Percentiles rank a stretch among this genome's conserved stretches.
phyloP scores from a whole-genome alignment of 1,140 invertebrate genomes.

The Philaenus spumarius region DNA sequence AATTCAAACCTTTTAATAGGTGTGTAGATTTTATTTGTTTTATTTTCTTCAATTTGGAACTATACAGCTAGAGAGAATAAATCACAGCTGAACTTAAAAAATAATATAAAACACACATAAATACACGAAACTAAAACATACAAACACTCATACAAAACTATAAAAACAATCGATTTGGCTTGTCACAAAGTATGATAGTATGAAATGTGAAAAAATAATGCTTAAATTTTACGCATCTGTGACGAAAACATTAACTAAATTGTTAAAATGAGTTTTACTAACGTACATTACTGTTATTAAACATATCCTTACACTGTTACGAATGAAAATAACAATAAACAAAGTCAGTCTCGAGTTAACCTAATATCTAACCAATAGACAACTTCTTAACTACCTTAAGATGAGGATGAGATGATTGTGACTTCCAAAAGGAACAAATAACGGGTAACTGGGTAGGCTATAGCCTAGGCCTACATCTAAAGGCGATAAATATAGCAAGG shows the following conservation, averaged over 20 bases:
- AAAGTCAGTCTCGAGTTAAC: too few relatives aligned
- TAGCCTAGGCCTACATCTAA: too few relatives aligned
- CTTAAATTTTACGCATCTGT: background rate
- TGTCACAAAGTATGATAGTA: background rate
- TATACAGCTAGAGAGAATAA: constrained; percentile 27
- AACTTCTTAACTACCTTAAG: too few relatives aligned
- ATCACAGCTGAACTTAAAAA: constrained; percentile 27
- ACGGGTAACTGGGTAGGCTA: too few relatives aligned
- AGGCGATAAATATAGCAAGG: too few relatives aligned
- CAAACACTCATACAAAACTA: constrained; percentile 15
- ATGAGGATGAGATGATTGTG: too few relatives aligned
- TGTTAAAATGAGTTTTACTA: background rate
- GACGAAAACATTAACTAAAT: background rate
- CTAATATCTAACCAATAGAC: too few relatives aligned
- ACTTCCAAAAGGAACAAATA: too few relatives aligned
- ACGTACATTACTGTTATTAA: background rate
- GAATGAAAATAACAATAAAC: too few relatives aligned
- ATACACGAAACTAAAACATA: constrained; percentile 18
- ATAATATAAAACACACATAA: constrained; percentile 13
- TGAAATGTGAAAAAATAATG: background rate
- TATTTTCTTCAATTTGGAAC: constrained; percentile 21
- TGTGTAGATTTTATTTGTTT: constrained; percentile 18
- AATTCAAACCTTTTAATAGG: constrained; percentile 9
- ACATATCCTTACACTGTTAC: too few relatives aligned
- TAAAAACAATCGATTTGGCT: constrained; percentile 8